Evolutionary conservation across 1,140 invertebrate genomes (phyloP).

Genomic region (Caerostris darwini): DNA sequence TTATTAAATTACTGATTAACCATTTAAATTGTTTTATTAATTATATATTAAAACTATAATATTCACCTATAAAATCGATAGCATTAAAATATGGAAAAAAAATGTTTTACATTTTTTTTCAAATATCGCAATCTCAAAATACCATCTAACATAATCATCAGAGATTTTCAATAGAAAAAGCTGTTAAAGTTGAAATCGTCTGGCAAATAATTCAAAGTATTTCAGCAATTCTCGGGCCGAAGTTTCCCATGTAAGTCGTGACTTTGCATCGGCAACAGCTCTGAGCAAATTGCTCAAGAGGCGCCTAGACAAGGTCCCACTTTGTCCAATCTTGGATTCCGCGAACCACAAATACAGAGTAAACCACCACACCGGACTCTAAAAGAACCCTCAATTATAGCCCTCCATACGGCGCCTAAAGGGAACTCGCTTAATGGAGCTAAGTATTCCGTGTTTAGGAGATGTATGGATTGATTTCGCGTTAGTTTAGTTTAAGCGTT

Average conservation of each 20-base stretch:
- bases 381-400: conserved; percentile 35
- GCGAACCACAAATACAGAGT: conserved; percentile 47
- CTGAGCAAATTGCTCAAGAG: neutral
- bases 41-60: too few species aligned
- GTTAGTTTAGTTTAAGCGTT: neutral
- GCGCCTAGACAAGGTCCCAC: conserved; percentile 2
- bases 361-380: conserved; percentile 52
- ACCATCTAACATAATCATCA: too few species aligned
- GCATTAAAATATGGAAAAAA: too few species aligned
- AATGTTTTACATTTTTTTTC: too few species aligned
- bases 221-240: neutral
- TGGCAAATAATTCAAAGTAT: neutral
- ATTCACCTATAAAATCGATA: too few species aligned
- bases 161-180: too few species aligned
- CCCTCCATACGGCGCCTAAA: neutral
- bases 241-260: neutral
- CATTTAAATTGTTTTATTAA: too few species aligned
- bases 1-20: too few species aligned
- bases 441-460: neutral
- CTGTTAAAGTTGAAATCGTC: neutral
- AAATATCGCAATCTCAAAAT: too few species aligned
- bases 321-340: neutral
- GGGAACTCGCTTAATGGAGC: neutral
- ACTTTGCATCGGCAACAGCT: neutral
- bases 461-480: neutral